A percentile compares a stretch with the other conserved stretches of the same genome.
Evolutionary conservation across 2,888 invertebrate genomes (phyloP).

Genomic region (Nephrotoma flavescens): DNA sequence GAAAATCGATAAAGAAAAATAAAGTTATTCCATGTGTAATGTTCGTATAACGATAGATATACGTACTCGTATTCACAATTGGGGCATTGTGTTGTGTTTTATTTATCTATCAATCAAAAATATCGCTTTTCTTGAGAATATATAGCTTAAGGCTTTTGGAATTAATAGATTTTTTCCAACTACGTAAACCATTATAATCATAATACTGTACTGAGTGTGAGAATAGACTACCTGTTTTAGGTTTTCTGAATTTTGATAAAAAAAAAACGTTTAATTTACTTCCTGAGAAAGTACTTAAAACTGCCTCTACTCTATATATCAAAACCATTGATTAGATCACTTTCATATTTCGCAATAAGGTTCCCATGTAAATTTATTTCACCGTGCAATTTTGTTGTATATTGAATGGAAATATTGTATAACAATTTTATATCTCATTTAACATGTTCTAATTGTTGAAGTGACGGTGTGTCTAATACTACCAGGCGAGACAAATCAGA

Average conservation of each 20-base stretch:
- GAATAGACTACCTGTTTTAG: neutral
- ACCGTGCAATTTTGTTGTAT: neutral
- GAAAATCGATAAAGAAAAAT: neutral
- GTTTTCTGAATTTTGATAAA: neutral
- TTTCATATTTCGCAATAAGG: neutral
- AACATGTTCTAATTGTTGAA: neutral
- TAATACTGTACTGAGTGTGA: neutral
- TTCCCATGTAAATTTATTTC: neutral
- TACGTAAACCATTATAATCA: neutral
- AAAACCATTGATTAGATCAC: neutral
- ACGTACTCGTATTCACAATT: neutral
- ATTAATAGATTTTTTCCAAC: neutral
- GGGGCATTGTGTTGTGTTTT: neutral
- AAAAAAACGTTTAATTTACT: neutral
- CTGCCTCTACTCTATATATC: neutral
- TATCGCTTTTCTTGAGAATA: neutral
- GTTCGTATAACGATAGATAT: neutral
- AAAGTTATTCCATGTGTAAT: neutral
- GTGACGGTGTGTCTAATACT: neutral
- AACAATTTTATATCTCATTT: neutral
- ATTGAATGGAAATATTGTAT: neutral
- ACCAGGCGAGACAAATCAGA: neutral
- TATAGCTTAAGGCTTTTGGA: neutral
- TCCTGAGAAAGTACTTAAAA: neutral
- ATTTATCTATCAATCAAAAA: neutral